Evolutionary conservation across 2,888 invertebrate genomes (phyloP).

Genomic region (Cylindroiulus punctatus): DNA sequence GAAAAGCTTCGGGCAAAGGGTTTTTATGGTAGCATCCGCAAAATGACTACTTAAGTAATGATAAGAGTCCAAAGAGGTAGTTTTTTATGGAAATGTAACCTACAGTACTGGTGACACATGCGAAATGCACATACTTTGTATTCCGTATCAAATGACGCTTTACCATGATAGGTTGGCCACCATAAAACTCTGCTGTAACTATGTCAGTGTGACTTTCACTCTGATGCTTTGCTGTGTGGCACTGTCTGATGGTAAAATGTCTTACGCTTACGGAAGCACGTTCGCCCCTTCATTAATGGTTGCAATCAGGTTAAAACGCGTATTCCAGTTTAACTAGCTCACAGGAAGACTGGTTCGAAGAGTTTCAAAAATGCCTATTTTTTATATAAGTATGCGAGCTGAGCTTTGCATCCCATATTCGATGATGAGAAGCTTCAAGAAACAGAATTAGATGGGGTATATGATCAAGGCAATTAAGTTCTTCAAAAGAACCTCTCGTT

Average conservation of each 20-base stretch:
- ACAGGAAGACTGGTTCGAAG: slow-evolving; percentile 30
- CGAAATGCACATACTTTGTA: slow-evolving; percentile 1
- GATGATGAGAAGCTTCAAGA: background rate
- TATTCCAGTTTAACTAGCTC: slow-evolving; percentile 42
- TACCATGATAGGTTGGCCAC: background rate
- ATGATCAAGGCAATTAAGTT: background rate
- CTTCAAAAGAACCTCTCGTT: background rate
- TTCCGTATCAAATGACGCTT: background rate
- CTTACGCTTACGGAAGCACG: slow-evolving; percentile 41
- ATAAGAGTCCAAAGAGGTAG: slow-evolving; percentile 34
- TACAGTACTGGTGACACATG: slow-evolving; percentile 28
- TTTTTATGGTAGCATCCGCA: slow-evolving; percentile 42
- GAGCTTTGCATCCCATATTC: background rate
- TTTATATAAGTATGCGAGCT: background rate
- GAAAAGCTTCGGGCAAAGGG: background rate
- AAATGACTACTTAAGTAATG: slow-evolving; percentile 36
- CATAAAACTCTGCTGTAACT: slow-evolving; percentile 37
- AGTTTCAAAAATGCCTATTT: background rate
- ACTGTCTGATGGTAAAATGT: background rate
- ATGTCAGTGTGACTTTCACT: slow-evolving; percentile 40
- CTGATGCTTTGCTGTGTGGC: background rate
- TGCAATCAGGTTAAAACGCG: slow-evolving; percentile 29
- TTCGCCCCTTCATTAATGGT: background rate
- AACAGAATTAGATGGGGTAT: background rate
- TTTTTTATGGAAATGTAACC: slow-evolving; percentile 30